These are phyloP conservation scores for Dexiosoma caninum DNA, from an alignment of 2,888 invertebrate genomes.

Conservation along the genomic window DNA sequence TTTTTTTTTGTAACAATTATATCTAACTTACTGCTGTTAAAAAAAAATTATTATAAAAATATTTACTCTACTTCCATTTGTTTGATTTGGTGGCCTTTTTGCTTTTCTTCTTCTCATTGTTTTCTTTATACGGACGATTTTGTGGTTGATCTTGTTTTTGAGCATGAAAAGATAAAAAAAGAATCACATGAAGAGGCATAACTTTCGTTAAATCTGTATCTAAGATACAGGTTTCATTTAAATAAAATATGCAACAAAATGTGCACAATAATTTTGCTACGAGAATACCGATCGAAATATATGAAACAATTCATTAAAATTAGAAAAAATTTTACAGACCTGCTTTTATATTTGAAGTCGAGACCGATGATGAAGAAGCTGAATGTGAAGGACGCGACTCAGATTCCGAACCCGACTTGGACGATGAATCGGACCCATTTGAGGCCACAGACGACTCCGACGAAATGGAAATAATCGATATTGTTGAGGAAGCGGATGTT, in stretches of 20 bases:
- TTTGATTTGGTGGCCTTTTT: slow-evolving; percentile 59
- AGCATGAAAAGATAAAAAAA: slow-evolving; percentile 17
- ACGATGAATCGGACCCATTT: slow-evolving; percentile 61
- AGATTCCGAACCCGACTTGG: slow-evolving; percentile 60
- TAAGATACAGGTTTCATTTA: too few relatives aligned
- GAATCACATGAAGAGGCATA: too few relatives aligned
- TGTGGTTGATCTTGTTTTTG: slow-evolving; percentile 54
- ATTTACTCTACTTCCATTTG: slow-evolving; percentile 59
- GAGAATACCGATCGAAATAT: too few relatives aligned
- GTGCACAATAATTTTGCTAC: too few relatives aligned
- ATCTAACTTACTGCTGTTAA: not conserved
- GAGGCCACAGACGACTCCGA: slow-evolving; percentile 74
- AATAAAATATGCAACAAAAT: too few relatives aligned
- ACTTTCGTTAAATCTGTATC: too few relatives aligned
- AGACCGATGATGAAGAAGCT: slow-evolving; percentile 62
- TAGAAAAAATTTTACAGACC: too few relatives aligned
- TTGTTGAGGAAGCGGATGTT: slow-evolving; percentile 71
- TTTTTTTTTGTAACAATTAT: slow-evolving; percentile 26
- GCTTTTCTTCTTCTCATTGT: slow-evolving; percentile 55
- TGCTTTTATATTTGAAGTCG: slow-evolving; percentile 64
- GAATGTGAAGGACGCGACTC: slow-evolving; percentile 63
- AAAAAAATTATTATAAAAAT: not conserved
- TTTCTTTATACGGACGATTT: slow-evolving; percentile 50
- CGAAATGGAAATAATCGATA: slow-evolving; percentile 75
- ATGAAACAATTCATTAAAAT: too few relatives aligned